A percentile compares a stretch with the other conserved stretches of the same genome.
These are phyloP conservation scores for Aspidiotus rigidus DNA, from an alignment of 2,888 invertebrate species.

Conservation along the genomic window DNA sequence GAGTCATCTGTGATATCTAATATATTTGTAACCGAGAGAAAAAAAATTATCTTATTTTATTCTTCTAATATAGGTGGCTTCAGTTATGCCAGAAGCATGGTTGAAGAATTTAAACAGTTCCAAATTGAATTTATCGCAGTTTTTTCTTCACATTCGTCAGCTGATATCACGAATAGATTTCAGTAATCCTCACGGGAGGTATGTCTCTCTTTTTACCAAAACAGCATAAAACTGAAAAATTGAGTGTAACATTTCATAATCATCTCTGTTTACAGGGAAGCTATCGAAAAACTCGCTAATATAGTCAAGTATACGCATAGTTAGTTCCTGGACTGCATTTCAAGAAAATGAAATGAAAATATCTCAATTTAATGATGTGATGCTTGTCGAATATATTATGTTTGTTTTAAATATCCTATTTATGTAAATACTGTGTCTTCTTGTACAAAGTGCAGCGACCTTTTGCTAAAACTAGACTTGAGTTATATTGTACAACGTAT, in stretches of 20 bases:
- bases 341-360: too few relatives aligned
- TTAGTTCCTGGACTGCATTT: too few relatives aligned
- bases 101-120: constrained; percentile 22
- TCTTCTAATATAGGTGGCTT: constrained; percentile 26
- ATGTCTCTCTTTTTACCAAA: background rate
- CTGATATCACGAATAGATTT: constrained; percentile 32
- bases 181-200: constrained; percentile 35
- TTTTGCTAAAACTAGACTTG: too few relatives aligned
- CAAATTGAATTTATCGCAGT: constrained; percentile 30
- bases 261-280: constrained; percentile 13
- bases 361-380: too few relatives aligned
- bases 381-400: too few relatives aligned
- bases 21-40: too few relatives aligned
- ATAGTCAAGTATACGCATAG: constrained; percentile 6
- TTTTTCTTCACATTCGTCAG: constrained; percentile 31
- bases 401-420: too few relatives aligned
- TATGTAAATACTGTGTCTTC: too few relatives aligned
- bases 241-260: background rate
- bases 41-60: too few relatives aligned
- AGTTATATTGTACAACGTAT: too few relatives aligned
- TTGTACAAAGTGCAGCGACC: too few relatives aligned
- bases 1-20: background rate
- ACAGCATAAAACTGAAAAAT: background rate
- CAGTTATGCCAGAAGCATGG: constrained; percentile 29
- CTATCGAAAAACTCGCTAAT: constrained; percentile 16